Percentiles rank a stretch among this genome's conserved stretches.
Conservation (phyloP, 2,888 invertebrate species). For the Plemyria rubiginata region DNA sequence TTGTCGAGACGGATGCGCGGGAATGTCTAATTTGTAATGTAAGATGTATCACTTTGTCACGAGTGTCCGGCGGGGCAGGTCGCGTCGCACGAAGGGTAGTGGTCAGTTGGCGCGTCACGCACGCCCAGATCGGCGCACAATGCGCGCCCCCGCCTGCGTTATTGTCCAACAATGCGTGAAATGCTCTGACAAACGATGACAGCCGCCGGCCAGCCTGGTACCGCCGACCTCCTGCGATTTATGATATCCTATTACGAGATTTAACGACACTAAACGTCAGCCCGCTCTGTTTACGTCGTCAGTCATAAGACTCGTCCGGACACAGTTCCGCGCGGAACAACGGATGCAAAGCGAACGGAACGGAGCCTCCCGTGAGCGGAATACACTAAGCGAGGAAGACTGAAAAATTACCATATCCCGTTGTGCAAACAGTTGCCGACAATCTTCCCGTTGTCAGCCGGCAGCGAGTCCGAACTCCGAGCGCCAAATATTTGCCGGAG, state of each 20-base stretch:
- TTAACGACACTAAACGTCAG: slow-evolving; percentile 82
- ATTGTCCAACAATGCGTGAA: slow-evolving; percentile 85
- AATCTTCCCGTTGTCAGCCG: slow-evolving; percentile 82
- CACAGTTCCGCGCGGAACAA: slow-evolving; percentile 58
- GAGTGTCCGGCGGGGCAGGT: slow-evolving; percentile 32
- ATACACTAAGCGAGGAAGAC: slow-evolving; percentile 60
- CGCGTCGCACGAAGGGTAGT: slow-evolving; percentile 34
- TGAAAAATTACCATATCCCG: slow-evolving; percentile 79
- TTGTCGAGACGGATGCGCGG: slow-evolving; percentile 15
- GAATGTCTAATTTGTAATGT: slow-evolving; percentile 31
- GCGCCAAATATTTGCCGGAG: slow-evolving; percentile 83
- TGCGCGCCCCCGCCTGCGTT: slow-evolving; percentile 72
- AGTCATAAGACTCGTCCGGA: slow-evolving; percentile 58
- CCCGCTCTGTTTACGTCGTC: slow-evolving; percentile 66
- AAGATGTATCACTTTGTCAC: slow-evolving; percentile 40
- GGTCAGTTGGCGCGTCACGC: slow-evolving; percentile 40
- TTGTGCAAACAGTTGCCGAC: slow-evolving; percentile 77
- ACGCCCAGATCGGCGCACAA: slow-evolving; percentile 59
- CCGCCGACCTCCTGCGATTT: slow-evolving; percentile 81
- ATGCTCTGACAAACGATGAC: slow-evolving; percentile 86
- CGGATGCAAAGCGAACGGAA: slow-evolving; percentile 54
- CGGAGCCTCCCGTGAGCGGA: slow-evolving; percentile 61
- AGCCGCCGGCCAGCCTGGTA: slow-evolving; percentile 72
- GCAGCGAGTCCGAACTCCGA: slow-evolving; percentile 73
- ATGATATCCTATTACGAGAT: slow-evolving; percentile 84